Evolutionary conservation across 2,113 vertebrate species (phyloP), one percentile per base, ranked within the genome.

Genomic region (Cyrtonyx montezumae): DNA sequence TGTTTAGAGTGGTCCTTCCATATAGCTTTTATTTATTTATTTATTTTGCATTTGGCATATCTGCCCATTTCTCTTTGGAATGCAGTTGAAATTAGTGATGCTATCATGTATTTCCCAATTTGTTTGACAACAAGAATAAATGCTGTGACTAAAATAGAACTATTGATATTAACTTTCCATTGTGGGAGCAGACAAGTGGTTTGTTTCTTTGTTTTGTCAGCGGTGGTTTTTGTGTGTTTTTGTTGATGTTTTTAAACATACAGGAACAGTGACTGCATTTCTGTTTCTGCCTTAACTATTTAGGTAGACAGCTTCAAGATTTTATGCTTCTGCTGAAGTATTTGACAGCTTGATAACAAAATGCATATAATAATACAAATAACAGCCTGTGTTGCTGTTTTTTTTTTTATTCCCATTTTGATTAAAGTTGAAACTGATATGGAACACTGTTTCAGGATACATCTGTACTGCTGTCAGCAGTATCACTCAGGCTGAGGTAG

Each of bases 301-400:
- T 70, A 75, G 73, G n/a, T 84, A 88, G 76, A 68, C 58, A 70
- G 65, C 43, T 40, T 91, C 87, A 67, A 66, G 65, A 87, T 84
- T 55, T 93, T 67, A 66, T 91, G 71, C 84, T 25, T 53, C 65
- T 91, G 58, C 73, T 83, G 79, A 83, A 87, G 45, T 84, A 62
- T 74, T 95, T 96, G 91, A 94, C 85, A 96, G 83, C 74, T 94
- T 90, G 90, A 84, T 90, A 94, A 90, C 83, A 86, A 94, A 93
- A 90, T 81, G 76, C 15, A 18, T 94, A 28, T 94, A 94, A 91
- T 85, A 91, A 86, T 94, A 91, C 77, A 95, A 94, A 91, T 93
- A 91, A 86, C 94, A 96, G 88, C 79, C 85, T 84, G 93, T 91
- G 79, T 93, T 95, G 51, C 77, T 83, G 61, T 45, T n/a, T 11